Conservation (phyloP, 2,113 vertebrate genomes). For the Hyaena hyaena region DNA sequence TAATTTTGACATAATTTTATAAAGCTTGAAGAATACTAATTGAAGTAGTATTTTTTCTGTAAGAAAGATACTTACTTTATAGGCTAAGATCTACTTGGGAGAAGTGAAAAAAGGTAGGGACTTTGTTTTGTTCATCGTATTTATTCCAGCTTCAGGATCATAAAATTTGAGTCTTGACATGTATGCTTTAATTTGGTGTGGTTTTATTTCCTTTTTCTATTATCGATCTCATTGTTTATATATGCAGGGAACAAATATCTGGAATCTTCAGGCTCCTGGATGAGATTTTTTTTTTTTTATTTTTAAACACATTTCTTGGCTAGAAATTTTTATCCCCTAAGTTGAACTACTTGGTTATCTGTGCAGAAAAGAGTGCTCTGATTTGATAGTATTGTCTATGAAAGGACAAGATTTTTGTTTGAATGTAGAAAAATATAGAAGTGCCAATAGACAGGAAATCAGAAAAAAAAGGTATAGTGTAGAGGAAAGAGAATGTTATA, state of each 20-base stretch:
- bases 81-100: constrained; percentile 14
- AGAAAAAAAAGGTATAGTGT: neutral
- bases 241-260: neutral
- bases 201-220: neutral
- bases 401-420: neutral
- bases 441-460: neutral
- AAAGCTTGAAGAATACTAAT: neutral
- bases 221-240: neutral
- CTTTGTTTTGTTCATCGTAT: constrained; percentile 12
- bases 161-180: neutral
- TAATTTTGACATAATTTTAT: neutral
- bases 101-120: neutral
- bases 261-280: neutral
- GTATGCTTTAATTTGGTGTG: neutral
- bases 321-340: neutral
- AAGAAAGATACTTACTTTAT: constrained; percentile 20
- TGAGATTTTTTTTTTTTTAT: neutral
- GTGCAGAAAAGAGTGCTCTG: neutral
- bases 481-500: neutral
- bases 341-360: neutral
- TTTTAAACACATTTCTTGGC: constrained; percentile 10
- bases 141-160: neutral
- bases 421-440: neutral
- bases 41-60: neutral
- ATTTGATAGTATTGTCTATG: neutral